Conservation (phyloP, 2,888 invertebrate species). For the Netelia virgata region DNA sequence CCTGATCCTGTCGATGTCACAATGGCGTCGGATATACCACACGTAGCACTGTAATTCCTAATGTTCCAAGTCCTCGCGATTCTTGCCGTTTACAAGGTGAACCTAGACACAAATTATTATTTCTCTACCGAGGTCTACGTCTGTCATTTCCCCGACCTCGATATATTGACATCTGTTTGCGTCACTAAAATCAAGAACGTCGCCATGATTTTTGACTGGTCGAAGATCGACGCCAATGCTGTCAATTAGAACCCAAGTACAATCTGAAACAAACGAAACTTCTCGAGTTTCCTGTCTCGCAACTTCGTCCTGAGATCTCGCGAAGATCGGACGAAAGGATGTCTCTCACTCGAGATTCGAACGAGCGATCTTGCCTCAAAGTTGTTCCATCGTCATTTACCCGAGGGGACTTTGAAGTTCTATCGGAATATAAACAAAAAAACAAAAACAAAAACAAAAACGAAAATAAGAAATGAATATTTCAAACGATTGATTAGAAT, state of each 20-base stretch:
- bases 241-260: neutral
- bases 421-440: too few relatives aligned
- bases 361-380: neutral
- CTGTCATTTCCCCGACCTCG: neutral
- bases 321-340: neutral
- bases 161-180: neutral
- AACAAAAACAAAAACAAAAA: too few relatives aligned
- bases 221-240: constrained; percentile 3
- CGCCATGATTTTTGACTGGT: neutral
- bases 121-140: too few relatives aligned
- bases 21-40: constrained; percentile 15
- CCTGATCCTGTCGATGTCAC: constrained; percentile 24
- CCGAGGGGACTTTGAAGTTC: neutral
- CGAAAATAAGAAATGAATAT: too few relatives aligned
- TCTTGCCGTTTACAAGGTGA: neutral
- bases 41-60: neutral
- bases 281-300: neutral
- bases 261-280: neutral
- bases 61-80: neutral
- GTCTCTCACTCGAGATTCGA: neutral
- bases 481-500: too few relatives aligned
- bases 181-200: neutral
- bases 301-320: neutral
- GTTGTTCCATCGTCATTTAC: neutral
- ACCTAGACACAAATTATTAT: too few relatives aligned